Evolutionary conservation across 2,113 vertebrate species (phyloP).

Genomic region (Myotis lucifugus): DNA sequence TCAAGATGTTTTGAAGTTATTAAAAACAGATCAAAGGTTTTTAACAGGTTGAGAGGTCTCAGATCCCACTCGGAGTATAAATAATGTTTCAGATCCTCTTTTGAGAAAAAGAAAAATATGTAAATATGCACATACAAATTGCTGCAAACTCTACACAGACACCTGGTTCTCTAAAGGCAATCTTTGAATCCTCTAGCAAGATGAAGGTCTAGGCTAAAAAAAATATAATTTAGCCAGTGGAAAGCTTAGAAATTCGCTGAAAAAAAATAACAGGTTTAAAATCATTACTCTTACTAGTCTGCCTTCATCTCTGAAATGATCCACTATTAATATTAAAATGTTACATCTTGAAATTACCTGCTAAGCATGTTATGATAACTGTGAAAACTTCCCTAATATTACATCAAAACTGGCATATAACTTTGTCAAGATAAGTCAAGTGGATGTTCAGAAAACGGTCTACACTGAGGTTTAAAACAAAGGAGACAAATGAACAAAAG

Average conservation of each 20-base stretch:
- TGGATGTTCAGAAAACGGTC: not conserved
- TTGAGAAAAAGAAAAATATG: not conserved
- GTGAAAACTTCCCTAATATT: not conserved
- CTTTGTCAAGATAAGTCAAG: not conserved
- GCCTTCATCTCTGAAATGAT: not conserved
- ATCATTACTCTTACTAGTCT: not conserved
- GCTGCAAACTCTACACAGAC: not conserved
- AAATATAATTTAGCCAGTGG: not conserved
- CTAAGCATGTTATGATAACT: not conserved
- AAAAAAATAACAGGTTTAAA: not conserved
- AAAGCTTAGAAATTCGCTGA: not conserved
- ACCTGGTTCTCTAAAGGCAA: not conserved
- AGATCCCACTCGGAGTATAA: not conserved
- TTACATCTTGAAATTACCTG: not conserved
- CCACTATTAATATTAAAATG: not conserved
- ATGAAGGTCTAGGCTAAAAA: not conserved
- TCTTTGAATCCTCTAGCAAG: not conserved
- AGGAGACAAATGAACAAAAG: not conserved
- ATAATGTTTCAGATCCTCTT: not conserved
- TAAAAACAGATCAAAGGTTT: not conserved
- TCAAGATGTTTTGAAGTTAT: not conserved
- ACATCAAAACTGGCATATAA: not conserved
- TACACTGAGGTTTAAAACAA: not conserved
- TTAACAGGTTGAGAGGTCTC: not conserved
- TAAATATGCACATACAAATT: not conserved